Conservation (phyloP, 2,113 vertebrate species). For the Fulica atra region DNA sequence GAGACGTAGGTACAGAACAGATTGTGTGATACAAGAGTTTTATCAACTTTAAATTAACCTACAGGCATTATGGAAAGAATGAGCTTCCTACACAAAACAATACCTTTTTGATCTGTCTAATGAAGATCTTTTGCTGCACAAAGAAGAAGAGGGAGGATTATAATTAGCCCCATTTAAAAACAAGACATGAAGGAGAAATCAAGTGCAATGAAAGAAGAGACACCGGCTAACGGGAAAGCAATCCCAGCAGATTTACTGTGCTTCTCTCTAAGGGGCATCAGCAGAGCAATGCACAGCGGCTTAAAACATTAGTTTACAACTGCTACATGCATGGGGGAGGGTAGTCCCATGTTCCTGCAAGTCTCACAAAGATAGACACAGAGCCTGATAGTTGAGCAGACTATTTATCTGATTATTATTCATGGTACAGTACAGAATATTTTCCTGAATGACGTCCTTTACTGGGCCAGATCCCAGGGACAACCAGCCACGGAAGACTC, state of each 20-base stretch:
- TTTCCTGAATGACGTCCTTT: background rate
- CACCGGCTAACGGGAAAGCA: background rate
- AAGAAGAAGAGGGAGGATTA: background rate
- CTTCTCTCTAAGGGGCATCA: background rate
- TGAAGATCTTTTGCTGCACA: background rate
- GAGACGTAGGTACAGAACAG: background rate
- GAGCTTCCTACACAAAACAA: background rate
- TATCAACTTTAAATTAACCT: background rate
- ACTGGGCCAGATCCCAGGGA: background rate
- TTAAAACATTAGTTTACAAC: background rate
- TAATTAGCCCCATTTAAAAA: background rate
- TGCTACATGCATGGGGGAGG: background rate
- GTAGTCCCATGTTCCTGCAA: background rate
- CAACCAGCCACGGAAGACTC: background rate
- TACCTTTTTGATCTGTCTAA: background rate
- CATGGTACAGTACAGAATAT: background rate
- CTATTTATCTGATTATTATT: background rate
- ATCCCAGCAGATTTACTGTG: background rate
- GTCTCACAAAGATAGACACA: background rate
- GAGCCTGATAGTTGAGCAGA: background rate
- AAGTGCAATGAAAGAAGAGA: background rate
- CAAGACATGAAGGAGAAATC: background rate
- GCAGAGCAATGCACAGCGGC: background rate
- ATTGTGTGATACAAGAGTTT: background rate
- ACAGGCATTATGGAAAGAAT: background rate